Evolutionary conservation across 1,140 invertebrate genomes (phyloP), one percentile per base, ranked within the genome.

Genomic region (Drosophila sechellia): DNA sequence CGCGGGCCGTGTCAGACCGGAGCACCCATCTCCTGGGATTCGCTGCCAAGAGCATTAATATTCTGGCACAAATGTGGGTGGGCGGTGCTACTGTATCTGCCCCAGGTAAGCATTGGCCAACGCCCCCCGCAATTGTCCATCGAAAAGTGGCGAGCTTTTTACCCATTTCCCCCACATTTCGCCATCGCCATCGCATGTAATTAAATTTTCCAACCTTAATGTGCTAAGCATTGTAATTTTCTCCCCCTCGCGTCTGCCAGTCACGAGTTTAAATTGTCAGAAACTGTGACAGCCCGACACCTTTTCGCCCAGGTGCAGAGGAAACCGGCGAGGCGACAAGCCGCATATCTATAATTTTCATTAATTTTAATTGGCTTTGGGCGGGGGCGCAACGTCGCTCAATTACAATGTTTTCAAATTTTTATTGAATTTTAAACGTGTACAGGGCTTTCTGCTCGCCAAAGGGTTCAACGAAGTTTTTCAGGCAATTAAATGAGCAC

Each of bases 151-250:
- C 42, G 60, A 45, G 35, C 17, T 31, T 52, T 46, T 52, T 54
- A 27, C 46, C 46, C 34, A 22, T 53, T 55, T 22, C 35, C 43
- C 17, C 22, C 22, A 5, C 34, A 12, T 20, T 60, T 48, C 12
- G 46, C 54, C 57, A 66, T 65, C 65, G 79, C 64, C 57, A 66
- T 65, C 65, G 79, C 68, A 59, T 87, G 83, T 87, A 87, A 87
- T 87, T 87, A 87, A 87, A 87, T 87, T 87, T 86, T 63, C 83
- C 83, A 89, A 64, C 84, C 71, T 89, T 87, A 84, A 83, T 89
- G 84, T 77, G 84, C 54, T 70, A 73, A 87, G 84, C 83, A 89
- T 84, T 79, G 84, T 77, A 83, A 87, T 87, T 89, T 89, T 55
- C 53, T 34, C 49, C 55, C 20, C 17, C 50, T 42, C 20, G 2